Base-by-base conservation (phyloP, 2,113 vertebrate genomes). In the Pygathrix nemaeus region DNA sequence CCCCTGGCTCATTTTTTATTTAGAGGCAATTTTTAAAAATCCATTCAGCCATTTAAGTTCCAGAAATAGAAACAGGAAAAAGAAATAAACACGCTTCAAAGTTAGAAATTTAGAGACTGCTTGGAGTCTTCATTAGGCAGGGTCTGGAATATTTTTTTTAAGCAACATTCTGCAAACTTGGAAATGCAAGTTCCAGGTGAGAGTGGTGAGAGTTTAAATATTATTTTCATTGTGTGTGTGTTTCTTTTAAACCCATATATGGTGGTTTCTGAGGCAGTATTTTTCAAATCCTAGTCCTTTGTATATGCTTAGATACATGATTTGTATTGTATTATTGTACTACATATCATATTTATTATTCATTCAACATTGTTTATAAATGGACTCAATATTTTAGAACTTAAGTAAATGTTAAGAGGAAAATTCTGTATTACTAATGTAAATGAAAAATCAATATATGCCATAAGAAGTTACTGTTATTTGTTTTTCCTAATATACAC, bases 1-100 rank as follows among this genome's bases (percentile, higher is more conserved):
- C 64, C 81, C 93, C 90, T 86, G 32, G 96, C 96, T 98, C 97
- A 95, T 98, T 97, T 97, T 96, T 97, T 95, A 98, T 97, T 98
- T 91, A 97, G 79, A 96, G 94, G 66, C 85, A 57, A 52, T 91
- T 72, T 73, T 79, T 66, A 38, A 0, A 40, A 95, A 97, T 97
- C 88, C 94, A 89, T 94, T 93, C 45, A 16, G 75, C 95, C 89
- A 96, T 93, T 97, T 91, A 96, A 95, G 45, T 90, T 96, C 93
- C 85, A 97, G 95, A 98, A 97, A 97, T 96, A 97, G 96, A 93
- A 94, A 79, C 57, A 43, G 86, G 79, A 59, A 88, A 88, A 93
- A 96, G 83, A 88, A 98, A 96, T 87, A 96, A 96, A 96, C 85
- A 94, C 0, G 1, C 57, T 85, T 91, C 84, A 87, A 72, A 94